Percentiles rank a stretch among this genome's conserved stretches.
phyloP scores from a whole-genome alignment of 2,797 vertebrate genomes.

The Centroberyx gerrardi region DNA sequence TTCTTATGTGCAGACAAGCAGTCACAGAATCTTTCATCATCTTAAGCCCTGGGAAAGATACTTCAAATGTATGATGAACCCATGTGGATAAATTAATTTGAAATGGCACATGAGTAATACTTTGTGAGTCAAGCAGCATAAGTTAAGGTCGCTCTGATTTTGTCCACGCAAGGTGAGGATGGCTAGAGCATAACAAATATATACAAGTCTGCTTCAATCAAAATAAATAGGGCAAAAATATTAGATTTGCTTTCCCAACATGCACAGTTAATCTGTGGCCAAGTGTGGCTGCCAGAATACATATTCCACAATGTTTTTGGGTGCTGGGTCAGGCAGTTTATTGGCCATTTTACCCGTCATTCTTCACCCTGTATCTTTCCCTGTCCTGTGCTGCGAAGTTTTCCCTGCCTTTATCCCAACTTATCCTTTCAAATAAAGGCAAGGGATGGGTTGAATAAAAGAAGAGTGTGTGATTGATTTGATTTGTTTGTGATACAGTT shows the following conservation, averaged over 20 bases:
- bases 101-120: slow-evolving; percentile 8
- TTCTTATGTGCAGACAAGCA: slow-evolving; percentile 18
- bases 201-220: slow-evolving; percentile 12
- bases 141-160: slow-evolving; percentile 22
- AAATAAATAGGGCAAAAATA: slow-evolving; percentile 26
- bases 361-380: background rate
- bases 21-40: background rate
- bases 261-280: slow-evolving; percentile 43
- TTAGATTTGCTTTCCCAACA: slow-evolving; percentile 33
- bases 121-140: background rate
- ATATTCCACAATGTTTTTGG: slow-evolving; percentile 28
- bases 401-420: background rate
- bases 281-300: slow-evolving; percentile 38
- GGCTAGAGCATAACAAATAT: slow-evolving; percentile 25
- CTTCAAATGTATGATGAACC: background rate
- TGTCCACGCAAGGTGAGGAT: slow-evolving; percentile 27
- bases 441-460: background rate
- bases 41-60: slow-evolving; percentile 1
- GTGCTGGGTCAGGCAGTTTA: slow-evolving; percentile 35
- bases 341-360: background rate
- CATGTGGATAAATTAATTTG: background rate
- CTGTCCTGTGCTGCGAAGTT: slow-evolving; percentile 3
- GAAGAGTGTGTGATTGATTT: no score
- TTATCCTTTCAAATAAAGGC: slow-evolving; percentile 1
- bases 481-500: no score